Conservation (phyloP, 1,140 invertebrate species). For the Aporrectodea caliginosa region DNA sequence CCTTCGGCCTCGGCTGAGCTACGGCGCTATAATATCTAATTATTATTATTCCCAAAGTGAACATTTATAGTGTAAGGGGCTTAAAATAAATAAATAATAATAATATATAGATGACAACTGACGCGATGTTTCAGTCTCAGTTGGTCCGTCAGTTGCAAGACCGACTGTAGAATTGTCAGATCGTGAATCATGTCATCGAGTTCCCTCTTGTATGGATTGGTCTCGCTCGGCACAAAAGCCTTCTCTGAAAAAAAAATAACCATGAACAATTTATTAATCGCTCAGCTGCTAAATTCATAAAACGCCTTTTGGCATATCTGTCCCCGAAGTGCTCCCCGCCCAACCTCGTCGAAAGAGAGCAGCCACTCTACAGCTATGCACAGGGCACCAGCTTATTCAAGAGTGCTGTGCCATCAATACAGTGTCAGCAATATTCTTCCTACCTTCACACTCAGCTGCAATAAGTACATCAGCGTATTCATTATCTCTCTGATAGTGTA, state of each 20-base stretch:
- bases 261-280: background rate
- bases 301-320: no score
- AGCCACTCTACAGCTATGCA: no score
- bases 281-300: no score
- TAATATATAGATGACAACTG: background rate
- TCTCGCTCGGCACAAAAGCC: background rate
- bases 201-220: constrained; percentile 23
- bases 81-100: background rate
- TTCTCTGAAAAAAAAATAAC: background rate
- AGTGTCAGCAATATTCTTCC: no score
- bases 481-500: no score
- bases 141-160: constrained; percentile 9
- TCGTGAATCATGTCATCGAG: constrained; percentile 31
- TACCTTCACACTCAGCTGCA: no score
- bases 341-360: no score
- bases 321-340: no score
- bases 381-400: no score
- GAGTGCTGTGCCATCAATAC: no score
- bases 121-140: constrained; percentile 18
- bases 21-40: background rate
- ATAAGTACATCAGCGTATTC: no score
- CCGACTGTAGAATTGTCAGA: constrained; percentile 21
- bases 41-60: background rate
- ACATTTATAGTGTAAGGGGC: background rate
- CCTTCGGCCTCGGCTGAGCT: background rate